These are phyloP conservation scores for Pocota personata DNA, from an alignment of 2,888 invertebrate genomes.

Conservation along the genomic window DNA sequence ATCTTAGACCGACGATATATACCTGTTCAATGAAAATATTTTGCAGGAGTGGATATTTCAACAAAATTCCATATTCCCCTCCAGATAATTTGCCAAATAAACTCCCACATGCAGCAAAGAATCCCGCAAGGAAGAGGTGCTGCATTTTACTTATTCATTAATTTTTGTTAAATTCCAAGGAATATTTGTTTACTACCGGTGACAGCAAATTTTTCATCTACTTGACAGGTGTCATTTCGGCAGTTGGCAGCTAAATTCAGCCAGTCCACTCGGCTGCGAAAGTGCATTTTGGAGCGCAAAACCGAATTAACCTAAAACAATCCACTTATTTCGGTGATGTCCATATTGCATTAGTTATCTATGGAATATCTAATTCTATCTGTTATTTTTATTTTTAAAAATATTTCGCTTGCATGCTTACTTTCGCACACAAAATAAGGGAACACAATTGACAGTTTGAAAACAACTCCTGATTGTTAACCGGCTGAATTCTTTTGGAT, in stretches of 20 bases:
- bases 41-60: neutral
- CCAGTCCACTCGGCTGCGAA: neutral
- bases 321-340: too few relatives aligned
- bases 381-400: too few relatives aligned
- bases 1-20: too few relatives aligned
- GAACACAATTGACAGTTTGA: too few relatives aligned
- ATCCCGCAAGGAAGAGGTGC: slow-evolving; percentile 81
- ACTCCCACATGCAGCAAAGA: slow-evolving; percentile 85
- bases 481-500: too few relatives aligned
- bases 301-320: too few relatives aligned
- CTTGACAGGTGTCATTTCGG: neutral
- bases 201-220: neutral
- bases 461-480: too few relatives aligned
- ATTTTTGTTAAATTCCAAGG: neutral
- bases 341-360: too few relatives aligned
- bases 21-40: slow-evolving; percentile 39
- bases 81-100: slow-evolving; percentile 85
- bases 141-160: slow-evolving; percentile 19
- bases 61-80: slow-evolving; percentile 67
- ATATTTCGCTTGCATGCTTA: too few relatives aligned
- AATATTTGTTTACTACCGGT: neutral
- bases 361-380: too few relatives aligned
- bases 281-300: neutral
- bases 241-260: neutral
- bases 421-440: too few relatives aligned